These are phyloP conservation scores for Anoplopoma fimbria DNA, from an alignment of 2,113 vertebrate genomes.

Conservation along the genomic window DNA sequence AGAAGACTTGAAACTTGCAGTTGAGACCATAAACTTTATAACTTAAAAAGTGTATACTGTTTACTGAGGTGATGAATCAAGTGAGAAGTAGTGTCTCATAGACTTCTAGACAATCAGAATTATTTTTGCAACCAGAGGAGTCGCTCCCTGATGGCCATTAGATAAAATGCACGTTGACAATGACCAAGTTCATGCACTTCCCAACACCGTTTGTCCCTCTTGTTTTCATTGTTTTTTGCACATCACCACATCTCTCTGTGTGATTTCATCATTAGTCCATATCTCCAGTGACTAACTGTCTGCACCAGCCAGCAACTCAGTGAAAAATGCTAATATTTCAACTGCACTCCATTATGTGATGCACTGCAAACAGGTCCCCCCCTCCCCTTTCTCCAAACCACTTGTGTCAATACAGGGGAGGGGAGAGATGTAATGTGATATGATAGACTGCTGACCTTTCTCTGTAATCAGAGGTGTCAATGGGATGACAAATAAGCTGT, in stretches of 20 bases:
- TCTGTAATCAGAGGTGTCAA: conserved; percentile 71
- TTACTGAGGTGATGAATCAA: no score
- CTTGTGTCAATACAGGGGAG: conserved; percentile 73
- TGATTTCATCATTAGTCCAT: conserved; percentile 65
- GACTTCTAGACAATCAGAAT: no score
- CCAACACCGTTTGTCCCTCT: neutral
- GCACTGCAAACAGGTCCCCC: conserved; percentile 50
- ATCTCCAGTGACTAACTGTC: conserved; percentile 62
- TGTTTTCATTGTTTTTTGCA: conserved; percentile 44
- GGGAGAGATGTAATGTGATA: conserved; percentile 71
- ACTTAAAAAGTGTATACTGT: no score
- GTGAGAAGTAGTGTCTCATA: no score
- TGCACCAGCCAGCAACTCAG: conserved; percentile 2
- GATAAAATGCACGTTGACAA: neutral
- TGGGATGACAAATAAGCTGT: conserved; percentile 80
- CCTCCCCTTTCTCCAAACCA: conserved; percentile 29
- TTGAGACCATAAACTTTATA: no score
- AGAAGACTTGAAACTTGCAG: no score
- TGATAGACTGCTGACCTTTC: conserved; percentile 83
- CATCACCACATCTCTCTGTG: conserved; percentile 20
- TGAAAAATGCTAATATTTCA: conserved; percentile 71
- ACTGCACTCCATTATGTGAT: conserved; percentile 55
- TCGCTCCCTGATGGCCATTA: no score
- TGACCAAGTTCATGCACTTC: neutral
- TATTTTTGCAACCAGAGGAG: no score